Evolutionary conservation across 2,113 vertebrate genomes (phyloP), one percentile per base, ranked within the genome.

Genomic region (Hippocampus barbouri): DNA sequence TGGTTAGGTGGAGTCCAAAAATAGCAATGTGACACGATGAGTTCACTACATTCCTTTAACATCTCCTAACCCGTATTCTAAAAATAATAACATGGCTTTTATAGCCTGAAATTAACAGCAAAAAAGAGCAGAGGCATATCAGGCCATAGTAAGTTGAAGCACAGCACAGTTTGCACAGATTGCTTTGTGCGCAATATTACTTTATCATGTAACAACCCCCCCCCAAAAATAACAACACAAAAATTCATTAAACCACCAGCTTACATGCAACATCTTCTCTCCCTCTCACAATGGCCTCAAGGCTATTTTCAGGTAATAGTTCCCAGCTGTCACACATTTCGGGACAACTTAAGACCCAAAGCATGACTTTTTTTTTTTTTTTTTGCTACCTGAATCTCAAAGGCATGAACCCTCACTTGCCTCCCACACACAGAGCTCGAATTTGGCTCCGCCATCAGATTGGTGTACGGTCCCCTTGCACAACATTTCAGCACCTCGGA

Each of bases 401-500:
- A 25, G 30, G 38, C n/a, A 57, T 45, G 49, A 61, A 66, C 68
- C 64, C 27, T 41, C 0, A 11, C 45, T 74, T 41, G 16, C 68
- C 68, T 40, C 10, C 21, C 56, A 40, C 1, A 1, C 14, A 2
- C 25, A 27, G 49, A 20, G 21, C 40, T 64, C 34, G 38, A n/a
- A 38, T 49, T 27, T 25, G 71, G 71, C 73, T 56, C 15, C 60
- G 66, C 49, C 23, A 23, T 70, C 74, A 69, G 64, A 69, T 63
- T 79, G 76, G 69, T 78, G 72, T 1, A 2, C 2, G 2, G 53
- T 59, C 69, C 57, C 64, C 47, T 56, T 43, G 62, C 7, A 74
- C 73, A 77, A 74, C 65, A 63, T 84, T 86, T 89, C 89, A 89
- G 87, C 87, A 90, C 89, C 86, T 72, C 61, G 86, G 87, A 90